A percentile compares a stretch with the other conserved stretches of the same genome.
Evolutionary conservation across 1,140 invertebrate species (phyloP).

Genomic region (Leptinotarsa undecemlineata): DNA sequence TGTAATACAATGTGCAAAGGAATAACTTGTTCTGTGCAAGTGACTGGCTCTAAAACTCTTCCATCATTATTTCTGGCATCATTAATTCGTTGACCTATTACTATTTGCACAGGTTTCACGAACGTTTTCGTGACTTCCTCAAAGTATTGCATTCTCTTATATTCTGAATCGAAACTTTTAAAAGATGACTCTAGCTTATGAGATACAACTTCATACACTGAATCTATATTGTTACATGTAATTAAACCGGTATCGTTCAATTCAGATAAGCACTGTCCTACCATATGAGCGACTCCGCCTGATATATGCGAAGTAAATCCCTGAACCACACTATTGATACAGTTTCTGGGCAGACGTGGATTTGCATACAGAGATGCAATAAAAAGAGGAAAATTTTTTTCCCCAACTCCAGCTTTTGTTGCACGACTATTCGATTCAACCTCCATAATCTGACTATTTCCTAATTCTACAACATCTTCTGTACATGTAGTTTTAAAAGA

Average conservation of each 20-base stretch:
- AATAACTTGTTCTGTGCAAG: conserved; percentile 3
- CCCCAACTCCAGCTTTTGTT: not conserved
- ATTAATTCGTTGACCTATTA: not conserved
- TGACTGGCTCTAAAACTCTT: not conserved
- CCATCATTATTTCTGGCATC: not conserved
- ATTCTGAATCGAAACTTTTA: not conserved
- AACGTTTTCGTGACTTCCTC: not conserved
- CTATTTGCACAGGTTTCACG: not conserved
- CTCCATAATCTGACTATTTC: not conserved
- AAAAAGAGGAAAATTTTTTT: not conserved
- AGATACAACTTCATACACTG: conserved; percentile 3
- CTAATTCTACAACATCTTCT: not conserved
- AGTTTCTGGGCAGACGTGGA: not conserved
- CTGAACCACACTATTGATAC: not conserved
- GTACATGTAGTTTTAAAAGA: not conserved
- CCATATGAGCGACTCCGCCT: not conserved
- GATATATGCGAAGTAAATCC: not conserved
- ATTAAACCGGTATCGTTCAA: not conserved
- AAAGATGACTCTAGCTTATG: not conserved
- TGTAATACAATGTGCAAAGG: not conserved
- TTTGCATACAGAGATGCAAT: not conserved
- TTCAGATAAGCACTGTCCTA: not conserved
- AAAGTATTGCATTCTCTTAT: not conserved
- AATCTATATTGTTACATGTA: not conserved
- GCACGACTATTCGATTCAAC: not conserved